A percentile compares a stretch with the other conserved stretches of the same genome.
These are phyloP conservation scores for Anoplophora glabripennis DNA, from an alignment of 1,140 invertebrate genomes.

Conservation along the genomic window DNA sequence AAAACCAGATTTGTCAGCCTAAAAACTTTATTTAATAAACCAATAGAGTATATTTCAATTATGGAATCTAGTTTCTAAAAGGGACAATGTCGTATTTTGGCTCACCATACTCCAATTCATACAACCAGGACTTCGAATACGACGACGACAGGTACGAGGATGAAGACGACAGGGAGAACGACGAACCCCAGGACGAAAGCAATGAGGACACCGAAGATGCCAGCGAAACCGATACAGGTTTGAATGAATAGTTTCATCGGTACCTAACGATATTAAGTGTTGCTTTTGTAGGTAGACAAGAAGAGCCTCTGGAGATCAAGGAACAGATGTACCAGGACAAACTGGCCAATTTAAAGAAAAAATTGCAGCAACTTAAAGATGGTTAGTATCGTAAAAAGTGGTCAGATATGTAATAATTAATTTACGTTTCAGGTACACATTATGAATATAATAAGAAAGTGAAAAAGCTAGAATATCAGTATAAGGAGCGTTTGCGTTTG, in stretches of 20 bases:
- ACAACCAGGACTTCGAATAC: slow-evolving; percentile 40
- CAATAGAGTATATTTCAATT: no score
- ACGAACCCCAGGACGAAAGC: slow-evolving; percentile 33
- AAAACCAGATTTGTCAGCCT: no score
- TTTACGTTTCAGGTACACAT: slow-evolving; percentile 57
- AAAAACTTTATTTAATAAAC: no score
- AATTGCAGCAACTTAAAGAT: slow-evolving; percentile 83
- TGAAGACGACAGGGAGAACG: slow-evolving; percentile 34
- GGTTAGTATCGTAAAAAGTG: slow-evolving; percentile 35
- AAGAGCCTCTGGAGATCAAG: slow-evolving; percentile 82
- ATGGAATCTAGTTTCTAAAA: neutral
- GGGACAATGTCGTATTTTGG: slow-evolving; percentile 34
- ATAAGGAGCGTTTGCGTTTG: slow-evolving; percentile 73
- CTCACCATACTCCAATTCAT: slow-evolving; percentile 35
- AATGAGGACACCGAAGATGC: slow-evolving; percentile 79
- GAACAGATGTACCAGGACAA: slow-evolving; percentile 96
- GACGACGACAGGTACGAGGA: slow-evolving; percentile 37
- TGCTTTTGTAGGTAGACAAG: slow-evolving; percentile 61
- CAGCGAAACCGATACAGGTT: slow-evolving; percentile 81
- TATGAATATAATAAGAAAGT: slow-evolving; percentile 81
- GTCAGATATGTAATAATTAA: no score
- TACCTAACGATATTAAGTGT: neutral
- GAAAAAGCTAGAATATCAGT: slow-evolving; percentile 77
- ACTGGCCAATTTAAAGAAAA: slow-evolving; percentile 82
- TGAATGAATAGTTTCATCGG: slow-evolving; percentile 29